A percentile compares a stretch with the other conserved stretches of the same genome.
phyloP scores from a whole-genome alignment of 1,140 invertebrate genomes.

The Atta texana region DNA sequence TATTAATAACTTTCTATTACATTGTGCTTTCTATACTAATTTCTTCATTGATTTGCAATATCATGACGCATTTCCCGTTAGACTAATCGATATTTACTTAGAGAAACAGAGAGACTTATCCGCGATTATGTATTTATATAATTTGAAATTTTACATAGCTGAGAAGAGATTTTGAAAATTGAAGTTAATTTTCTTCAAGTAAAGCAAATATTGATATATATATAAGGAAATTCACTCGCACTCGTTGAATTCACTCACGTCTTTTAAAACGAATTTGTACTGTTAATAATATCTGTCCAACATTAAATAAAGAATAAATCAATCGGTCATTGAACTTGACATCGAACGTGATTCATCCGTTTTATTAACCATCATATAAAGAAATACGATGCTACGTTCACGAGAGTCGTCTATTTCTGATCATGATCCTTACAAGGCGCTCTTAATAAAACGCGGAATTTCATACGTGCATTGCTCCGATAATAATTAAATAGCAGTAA shows the following conservation, averaged over 20 bases:
- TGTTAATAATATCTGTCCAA: conserved; percentile 5
- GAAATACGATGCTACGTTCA: conserved; percentile 17
- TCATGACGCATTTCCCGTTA: neutral
- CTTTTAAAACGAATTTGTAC: neutral
- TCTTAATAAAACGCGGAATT: conserved; percentile 28
- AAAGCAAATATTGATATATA: neutral
- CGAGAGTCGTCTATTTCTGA: neutral
- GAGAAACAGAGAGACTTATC: neutral
- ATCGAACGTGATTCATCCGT: conserved; percentile 35
- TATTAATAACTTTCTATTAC: conserved; percentile 26
- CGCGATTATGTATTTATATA: neutral
- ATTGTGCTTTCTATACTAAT: neutral
- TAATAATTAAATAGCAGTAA: neutral
- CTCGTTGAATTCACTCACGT: neutral
- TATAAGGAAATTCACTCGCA: neutral
- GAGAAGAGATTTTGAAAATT: neutral
- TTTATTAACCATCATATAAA: conserved; percentile 24
- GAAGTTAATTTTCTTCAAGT: neutral
- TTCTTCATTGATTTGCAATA: conserved; percentile 1
- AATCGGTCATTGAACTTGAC: conserved; percentile 34
- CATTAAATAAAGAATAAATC: conserved; percentile 14
- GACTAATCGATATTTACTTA: conserved; percentile 11
- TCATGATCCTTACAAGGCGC: conserved; percentile 5
- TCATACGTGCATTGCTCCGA: conserved; percentile 10
- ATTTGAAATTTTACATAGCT: neutral